A percentile compares a stretch with the other conserved stretches of the same genome.
These are phyloP conservation scores for Epizoanthus rinbou DNA, from an alignment of 92 coral and sea anemone genomes.

Conservation along the genomic window DNA sequence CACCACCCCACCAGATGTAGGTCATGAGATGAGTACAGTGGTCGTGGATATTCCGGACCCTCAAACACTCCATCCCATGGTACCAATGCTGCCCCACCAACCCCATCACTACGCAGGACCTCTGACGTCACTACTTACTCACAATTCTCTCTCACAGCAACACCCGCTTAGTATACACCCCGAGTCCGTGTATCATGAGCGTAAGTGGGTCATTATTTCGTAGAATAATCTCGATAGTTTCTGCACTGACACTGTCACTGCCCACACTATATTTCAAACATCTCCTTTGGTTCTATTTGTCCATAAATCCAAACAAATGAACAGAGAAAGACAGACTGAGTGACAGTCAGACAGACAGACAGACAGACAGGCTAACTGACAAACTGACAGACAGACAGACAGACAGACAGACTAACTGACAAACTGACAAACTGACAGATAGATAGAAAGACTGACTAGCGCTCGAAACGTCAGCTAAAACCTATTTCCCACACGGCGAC, in stretches of 20 bases:
- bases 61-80: background rate
- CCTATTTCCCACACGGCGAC: too few species aligned
- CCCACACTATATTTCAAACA: too few species aligned
- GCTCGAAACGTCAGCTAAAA: too few species aligned
- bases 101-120: conserved; percentile 14
- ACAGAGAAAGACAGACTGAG: too few species aligned
- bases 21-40: conserved; percentile 4
- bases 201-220: background rate
- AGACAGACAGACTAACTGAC: too few species aligned
- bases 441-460: too few species aligned
- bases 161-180: background rate
- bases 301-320: too few species aligned
- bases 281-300: too few species aligned
- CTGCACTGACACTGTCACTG: too few species aligned
- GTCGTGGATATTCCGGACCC: conserved; percentile 32
- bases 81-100: background rate
- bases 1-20: conserved; percentile 38
- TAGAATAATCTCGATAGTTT: too few species aligned
- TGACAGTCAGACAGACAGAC: background rate
- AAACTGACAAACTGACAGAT: too few species aligned
- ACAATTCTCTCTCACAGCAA: conserved; percentile 1
- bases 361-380: background rate
- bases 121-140: conserved; percentile 21
- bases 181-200: background rate
- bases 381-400: too few species aligned